Conservation (phyloP, 2,797 vertebrate species). For the Hyperoplus immaculatus region DNA sequence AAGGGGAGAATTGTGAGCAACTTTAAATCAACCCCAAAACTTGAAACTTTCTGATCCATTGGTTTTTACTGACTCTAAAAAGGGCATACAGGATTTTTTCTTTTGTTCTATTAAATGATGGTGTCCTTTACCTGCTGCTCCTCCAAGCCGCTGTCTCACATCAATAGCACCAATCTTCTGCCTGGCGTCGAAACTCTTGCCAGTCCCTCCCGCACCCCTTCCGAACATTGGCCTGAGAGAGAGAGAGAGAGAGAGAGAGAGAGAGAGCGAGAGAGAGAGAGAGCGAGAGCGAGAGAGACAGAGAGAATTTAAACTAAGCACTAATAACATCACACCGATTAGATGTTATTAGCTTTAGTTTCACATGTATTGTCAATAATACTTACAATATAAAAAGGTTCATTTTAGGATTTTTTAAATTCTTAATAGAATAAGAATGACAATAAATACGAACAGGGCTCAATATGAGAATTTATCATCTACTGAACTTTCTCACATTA, state of each 20-base stretch:
- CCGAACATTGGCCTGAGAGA: slow-evolving; percentile 79
- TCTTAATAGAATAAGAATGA: neutral
- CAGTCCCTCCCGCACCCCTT: slow-evolving; percentile 78
- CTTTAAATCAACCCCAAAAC: neutral
- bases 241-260: neutral
- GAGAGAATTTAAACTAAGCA: neutral
- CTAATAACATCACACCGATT: neutral
- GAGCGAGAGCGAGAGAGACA: too few relatives aligned
- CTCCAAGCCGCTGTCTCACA: slow-evolving; percentile 90
- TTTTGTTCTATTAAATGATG: too few relatives aligned
- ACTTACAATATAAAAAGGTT: neutral
- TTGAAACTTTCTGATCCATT: neutral
- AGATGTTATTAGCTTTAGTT: neutral
- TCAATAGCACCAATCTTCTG: slow-evolving; percentile 94
- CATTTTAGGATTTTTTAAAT: fast-evolving
- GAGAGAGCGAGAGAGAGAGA: slow-evolving; percentile 20
- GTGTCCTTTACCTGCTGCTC: slow-evolving; percentile 64
- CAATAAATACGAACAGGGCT: fast-evolving
- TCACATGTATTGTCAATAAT: neutral
- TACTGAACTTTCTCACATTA: neutral
- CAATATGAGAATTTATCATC: neutral
- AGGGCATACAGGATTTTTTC: neutral
- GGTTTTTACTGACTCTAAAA: neutral
- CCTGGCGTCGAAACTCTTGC: slow-evolving; percentile 91
- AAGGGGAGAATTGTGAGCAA: neutral